Base-by-base conservation (phyloP, 2,888 invertebrate species). In the Macrosiphum euphorbiae region DNA sequence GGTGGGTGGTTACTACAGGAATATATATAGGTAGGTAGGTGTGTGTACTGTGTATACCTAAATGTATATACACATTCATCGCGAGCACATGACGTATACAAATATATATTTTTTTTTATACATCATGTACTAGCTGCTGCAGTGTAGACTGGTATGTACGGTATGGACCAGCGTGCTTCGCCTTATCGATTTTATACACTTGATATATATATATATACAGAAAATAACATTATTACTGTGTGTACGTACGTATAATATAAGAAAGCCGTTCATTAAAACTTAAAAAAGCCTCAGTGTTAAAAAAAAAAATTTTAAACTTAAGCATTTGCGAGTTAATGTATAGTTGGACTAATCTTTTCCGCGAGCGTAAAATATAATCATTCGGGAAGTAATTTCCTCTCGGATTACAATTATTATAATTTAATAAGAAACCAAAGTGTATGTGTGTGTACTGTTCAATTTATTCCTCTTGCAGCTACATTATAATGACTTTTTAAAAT, bases 331-430 rank as follows among this genome's bases (percentile, higher is more conserved):
- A 58, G 58, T 58, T 55, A 86, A 91, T n/a, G 41, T 85, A 47
- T 47, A 85, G 41, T 84, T 26, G 44, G 84, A 91, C 91, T 91
- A 91, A 91, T 91, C 28, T 85, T 85, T 91, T 85, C 85, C 55
- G 85, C 85, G n/a, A 44, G 47, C 28, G n/a, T n/a, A 86, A 91
- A 91, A 85, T 58, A 41, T 24, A 91, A 24, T 47, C 44, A n/a
- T 91, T 91, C 84, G 55, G 52, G 41, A 44, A 85, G 85, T 86
- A 52, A 91, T 91, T 91, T 91, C 20, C 55, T 58, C 44, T 91
- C 55, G 44, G 91, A 85, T 91, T 91, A 86, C 85, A 85, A 91
- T 91, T 41, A 91, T 91, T 91, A 91, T 55, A 91, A 85, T 86
- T 91, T 86, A 85, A 86, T 91, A 91, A 91, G 85, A 85, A 85